Evolutionary conservation across 2,113 vertebrate genomes (phyloP).

Genomic region (Rousettus leschenaultii): DNA sequence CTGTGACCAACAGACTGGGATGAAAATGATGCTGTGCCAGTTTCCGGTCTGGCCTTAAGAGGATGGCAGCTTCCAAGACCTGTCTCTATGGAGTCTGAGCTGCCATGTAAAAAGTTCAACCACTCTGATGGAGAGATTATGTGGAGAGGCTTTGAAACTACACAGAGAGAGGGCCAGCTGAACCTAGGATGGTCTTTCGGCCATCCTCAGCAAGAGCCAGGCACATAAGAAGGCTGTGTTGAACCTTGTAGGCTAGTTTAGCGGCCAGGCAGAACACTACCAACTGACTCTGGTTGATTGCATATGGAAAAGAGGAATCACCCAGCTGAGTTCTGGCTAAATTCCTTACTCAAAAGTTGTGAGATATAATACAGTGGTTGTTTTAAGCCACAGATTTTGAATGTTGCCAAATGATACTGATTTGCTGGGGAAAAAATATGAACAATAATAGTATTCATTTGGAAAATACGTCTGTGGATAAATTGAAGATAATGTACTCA

Average conservation of each 20-base stretch:
- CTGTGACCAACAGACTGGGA: background rate
- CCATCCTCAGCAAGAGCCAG: background rate
- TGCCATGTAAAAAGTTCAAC: background rate
- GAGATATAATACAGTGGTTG: background rate
- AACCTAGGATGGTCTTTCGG: background rate
- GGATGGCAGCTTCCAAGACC: background rate
- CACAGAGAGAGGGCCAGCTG: background rate
- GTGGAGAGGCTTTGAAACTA: background rate
- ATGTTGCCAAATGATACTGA: background rate
- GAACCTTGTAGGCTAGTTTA: background rate
- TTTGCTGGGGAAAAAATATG: background rate
- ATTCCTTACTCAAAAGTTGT: background rate
- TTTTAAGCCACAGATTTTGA: background rate
- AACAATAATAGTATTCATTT: background rate
- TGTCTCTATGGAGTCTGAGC: background rate
- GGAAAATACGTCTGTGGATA: background rate
- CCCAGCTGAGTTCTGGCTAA: background rate
- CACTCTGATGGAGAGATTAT: background rate
- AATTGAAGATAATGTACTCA: background rate
- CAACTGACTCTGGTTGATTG: background rate
- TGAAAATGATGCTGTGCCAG: background rate
- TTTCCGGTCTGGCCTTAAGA: background rate
- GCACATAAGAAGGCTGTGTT: background rate
- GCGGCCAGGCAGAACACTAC: background rate
- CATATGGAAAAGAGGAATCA: background rate